Conservation (phyloP, 2,797 vertebrate species). For the Gallinago nigripennis region DNA sequence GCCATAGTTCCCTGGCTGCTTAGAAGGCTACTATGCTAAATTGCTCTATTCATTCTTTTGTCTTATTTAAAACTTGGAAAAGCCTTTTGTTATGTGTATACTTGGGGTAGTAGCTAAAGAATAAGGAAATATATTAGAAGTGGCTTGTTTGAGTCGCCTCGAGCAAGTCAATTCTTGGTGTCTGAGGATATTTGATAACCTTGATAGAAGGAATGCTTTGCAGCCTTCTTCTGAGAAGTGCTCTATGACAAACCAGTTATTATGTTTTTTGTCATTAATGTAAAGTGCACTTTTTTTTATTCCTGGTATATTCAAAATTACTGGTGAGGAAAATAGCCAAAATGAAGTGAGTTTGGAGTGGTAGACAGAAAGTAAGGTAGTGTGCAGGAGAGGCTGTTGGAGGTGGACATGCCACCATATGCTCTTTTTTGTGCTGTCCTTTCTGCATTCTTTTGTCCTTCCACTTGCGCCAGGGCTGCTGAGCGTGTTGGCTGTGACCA, state of each 20-base stretch:
- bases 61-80: background rate
- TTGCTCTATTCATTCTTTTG: background rate
- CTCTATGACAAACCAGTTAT: background rate
- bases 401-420: background rate
- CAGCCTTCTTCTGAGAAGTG: background rate
- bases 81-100: background rate
- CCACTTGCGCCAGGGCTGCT: rapidly evolving
- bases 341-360: background rate
- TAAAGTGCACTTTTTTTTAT: background rate
- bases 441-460: background rate
- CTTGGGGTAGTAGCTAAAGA: background rate
- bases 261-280: background rate
- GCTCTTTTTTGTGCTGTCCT: background rate
- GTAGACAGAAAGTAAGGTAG: background rate
- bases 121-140: background rate
- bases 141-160: background rate
- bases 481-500: rapidly evolving
- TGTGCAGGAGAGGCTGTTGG: background rate
- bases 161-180: background rate
- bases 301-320: background rate
- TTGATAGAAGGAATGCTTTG: background rate
- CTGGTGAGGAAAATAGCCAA: background rate
- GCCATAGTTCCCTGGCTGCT: background rate
- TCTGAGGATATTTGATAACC: background rate
- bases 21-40: background rate